phyloP scores from a whole-genome alignment of 2,888 invertebrate genomes.

The Heteromyza rotundicornis region DNA sequence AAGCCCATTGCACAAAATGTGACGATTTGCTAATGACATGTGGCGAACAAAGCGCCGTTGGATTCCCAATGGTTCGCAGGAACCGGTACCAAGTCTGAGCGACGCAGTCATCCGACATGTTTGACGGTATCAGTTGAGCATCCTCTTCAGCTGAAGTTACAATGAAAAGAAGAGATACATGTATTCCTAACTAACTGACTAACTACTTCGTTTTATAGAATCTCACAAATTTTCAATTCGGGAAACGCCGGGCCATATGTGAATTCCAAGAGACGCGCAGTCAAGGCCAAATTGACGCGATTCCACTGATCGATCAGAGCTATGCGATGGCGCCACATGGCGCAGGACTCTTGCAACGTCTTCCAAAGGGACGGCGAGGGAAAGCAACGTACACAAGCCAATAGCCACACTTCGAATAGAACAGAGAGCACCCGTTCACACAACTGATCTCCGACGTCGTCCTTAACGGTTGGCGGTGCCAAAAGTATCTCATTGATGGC shows the following conservation, averaged over 20 bases:
- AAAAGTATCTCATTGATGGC: constrained; percentile 90
- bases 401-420: constrained; percentile 81
- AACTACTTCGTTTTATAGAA: too few species aligned
- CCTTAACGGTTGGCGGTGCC: constrained; percentile 90
- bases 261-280: constrained; percentile 80
- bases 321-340: constrained; percentile 92
- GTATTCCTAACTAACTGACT: background rate
- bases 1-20: constrained; percentile 78
- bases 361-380: constrained; percentile 96
- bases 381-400: constrained; percentile 76
- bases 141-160: constrained; percentile 79
- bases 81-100: constrained; percentile 97
- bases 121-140: constrained; percentile 76
- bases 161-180: too few species aligned
- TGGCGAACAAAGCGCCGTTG: constrained; percentile 88
- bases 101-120: constrained; percentile 88
- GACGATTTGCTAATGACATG: constrained; percentile 75
- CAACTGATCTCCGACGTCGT: constrained; percentile 93
- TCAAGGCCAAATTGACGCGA: constrained; percentile 87
- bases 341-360: constrained; percentile 89
- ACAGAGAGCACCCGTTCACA: constrained; percentile 94
- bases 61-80: constrained; percentile 92
- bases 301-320: constrained; percentile 95
- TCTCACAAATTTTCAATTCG: constrained; percentile 78
- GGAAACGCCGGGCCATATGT: constrained; percentile 90